A percentile compares a stretch with the other conserved stretches of the same genome.
Evolutionary conservation across 2,888 invertebrate genomes (phyloP).

Genomic region (Agelastica alni): DNA sequence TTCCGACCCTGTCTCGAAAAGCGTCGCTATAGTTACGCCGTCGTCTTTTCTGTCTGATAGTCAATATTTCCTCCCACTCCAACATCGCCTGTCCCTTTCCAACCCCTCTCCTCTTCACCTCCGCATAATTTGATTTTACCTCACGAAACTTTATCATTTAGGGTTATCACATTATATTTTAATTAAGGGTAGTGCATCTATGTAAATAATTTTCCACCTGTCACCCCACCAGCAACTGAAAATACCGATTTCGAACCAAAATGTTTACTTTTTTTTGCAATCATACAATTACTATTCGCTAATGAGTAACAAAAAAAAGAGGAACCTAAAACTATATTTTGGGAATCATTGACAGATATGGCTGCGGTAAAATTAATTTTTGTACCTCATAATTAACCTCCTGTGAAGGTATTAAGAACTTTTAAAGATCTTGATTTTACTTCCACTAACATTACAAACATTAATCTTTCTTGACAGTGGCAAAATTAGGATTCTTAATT

Average conservation of each 20-base stretch:
- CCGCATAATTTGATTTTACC: slow-evolving; percentile 27
- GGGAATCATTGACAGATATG: too few relatives aligned
- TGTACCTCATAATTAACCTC: too few relatives aligned
- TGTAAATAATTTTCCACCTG: slow-evolving; percentile 27
- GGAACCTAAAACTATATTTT: too few relatives aligned
- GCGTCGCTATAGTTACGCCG: slow-evolving; percentile 51
- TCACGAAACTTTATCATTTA: slow-evolving; percentile 6
- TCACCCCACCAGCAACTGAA: slow-evolving; percentile 12
- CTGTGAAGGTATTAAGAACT: too few relatives aligned
- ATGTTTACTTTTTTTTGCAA: not conserved
- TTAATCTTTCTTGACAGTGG: too few relatives aligned
- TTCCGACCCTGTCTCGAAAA: slow-evolving; percentile 36
- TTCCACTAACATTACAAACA: too few relatives aligned
- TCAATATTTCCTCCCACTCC: slow-evolving; percentile 51
- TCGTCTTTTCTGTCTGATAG: slow-evolving; percentile 55
- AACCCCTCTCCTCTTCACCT: slow-evolving; percentile 33
- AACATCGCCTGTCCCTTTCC: slow-evolving; percentile 13
- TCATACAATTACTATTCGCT: too few relatives aligned
- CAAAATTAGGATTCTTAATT: too few relatives aligned
- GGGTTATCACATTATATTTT: slow-evolving; percentile 26
- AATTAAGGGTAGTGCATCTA: slow-evolving; percentile 20
- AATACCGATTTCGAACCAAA: not conserved
- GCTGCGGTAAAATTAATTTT: too few relatives aligned
- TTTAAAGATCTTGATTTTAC: too few relatives aligned
- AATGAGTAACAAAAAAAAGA: too few relatives aligned